phyloP scores from a whole-genome alignment of 2,888 invertebrate species.

The Pterobdella sp. region DNA sequence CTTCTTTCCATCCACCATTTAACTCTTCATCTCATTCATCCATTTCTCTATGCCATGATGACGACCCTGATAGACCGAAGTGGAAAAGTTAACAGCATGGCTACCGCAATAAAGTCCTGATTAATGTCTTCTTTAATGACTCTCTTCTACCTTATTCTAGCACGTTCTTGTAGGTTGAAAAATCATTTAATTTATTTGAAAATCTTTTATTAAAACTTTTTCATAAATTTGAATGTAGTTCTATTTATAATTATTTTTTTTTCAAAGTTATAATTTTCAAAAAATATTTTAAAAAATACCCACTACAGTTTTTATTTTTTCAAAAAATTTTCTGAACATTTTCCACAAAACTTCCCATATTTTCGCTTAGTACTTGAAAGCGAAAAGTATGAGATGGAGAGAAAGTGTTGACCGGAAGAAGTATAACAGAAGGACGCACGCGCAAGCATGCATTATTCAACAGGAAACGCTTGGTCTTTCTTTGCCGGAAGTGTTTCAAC shows the following conservation, averaged over 20 bases:
- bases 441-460: constrained; percentile 22
- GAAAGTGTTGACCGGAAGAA: constrained; percentile 3
- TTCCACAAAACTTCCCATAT: not conserved
- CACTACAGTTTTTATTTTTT: not conserved
- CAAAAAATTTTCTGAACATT: not conserved
- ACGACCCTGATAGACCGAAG: no score
- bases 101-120: no score
- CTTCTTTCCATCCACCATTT: not conserved
- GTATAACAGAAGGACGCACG: constrained; percentile 7
- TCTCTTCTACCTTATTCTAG: no score
- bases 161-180: no score
- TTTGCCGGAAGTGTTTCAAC: constrained; percentile 22
- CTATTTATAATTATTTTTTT: not conserved
- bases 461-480: constrained; percentile 23
- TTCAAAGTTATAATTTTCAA: not conserved
- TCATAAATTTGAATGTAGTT: no score
- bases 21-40: not conserved
- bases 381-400: not conserved
- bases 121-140: no score
- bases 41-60: no score
- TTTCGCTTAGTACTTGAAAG: not conserved
- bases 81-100: no score
- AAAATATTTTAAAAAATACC: not conserved
- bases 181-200: no score
- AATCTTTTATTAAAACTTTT: no score